Percentiles rank a stretch among this genome's conserved stretches.
Evolutionary conservation across 2,888 invertebrate genomes (phyloP).

Genomic region (Lochmaea crataegi): DNA sequence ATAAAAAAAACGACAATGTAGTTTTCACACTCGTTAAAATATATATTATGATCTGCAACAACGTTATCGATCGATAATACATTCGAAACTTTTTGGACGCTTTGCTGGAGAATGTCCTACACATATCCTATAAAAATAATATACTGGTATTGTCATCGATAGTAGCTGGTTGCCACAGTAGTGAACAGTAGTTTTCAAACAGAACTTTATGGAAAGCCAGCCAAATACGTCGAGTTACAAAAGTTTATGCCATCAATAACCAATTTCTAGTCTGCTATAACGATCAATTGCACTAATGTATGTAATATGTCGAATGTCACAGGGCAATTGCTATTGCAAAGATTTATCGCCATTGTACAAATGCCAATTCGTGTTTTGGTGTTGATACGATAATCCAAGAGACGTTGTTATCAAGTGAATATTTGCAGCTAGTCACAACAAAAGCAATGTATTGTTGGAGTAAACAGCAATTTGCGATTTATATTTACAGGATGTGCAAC

Average conservation of each 20-base stretch:
- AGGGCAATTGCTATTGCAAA: conserved; percentile 45
- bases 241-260: conserved; percentile 46
- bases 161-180: conserved; percentile 56
- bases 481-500: background rate
- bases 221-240: conserved; percentile 29
- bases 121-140: conserved; percentile 56
- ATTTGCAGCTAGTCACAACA: conserved; percentile 8
- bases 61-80: conserved; percentile 2
- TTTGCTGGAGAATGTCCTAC: conserved; percentile 36
- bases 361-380: conserved; percentile 32
- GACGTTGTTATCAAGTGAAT: conserved; percentile 6
- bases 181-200: conserved; percentile 56
- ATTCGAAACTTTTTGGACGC: conserved; percentile 17
- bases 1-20: conserved; percentile 16
- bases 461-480: background rate
- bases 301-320: conserved; percentile 50
- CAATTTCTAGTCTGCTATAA: conserved; percentile 44
- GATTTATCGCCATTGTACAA: conserved; percentile 38
- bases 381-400: conserved; percentile 2
- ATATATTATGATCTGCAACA: conserved; percentile 22
- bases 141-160: conserved; percentile 61
- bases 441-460: background rate
- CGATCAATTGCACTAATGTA: conserved; percentile 48
- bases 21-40: conserved; percentile 31
- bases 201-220: conserved; percentile 40